Conservation (phyloP, 2,888 invertebrate genomes). For the Aphodius granarius region DNA sequence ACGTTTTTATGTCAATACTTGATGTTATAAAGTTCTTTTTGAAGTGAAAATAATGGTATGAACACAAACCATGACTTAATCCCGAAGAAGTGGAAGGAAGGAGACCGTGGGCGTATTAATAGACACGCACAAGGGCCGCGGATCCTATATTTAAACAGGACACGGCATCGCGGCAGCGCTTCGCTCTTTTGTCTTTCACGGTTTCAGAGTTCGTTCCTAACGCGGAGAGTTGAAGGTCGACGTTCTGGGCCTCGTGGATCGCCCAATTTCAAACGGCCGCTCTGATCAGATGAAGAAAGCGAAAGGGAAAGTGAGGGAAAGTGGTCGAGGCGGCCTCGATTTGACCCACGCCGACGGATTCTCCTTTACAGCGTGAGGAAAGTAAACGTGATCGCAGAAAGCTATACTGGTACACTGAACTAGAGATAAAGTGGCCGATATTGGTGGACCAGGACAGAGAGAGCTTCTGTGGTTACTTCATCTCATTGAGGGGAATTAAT, state of each 20-base stretch:
- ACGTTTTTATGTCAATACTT: too few relatives aligned
- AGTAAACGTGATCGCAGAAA: not conserved
- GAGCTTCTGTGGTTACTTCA: not conserved
- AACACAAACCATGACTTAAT: not conserved
- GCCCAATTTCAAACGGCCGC: not conserved
- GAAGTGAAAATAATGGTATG: too few relatives aligned
- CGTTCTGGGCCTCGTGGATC: slow-evolving; percentile 1
- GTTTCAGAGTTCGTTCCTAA: slow-evolving; percentile 24
- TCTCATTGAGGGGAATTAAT: not conserved
- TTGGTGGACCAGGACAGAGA: slow-evolving; percentile 1
- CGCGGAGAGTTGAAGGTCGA: slow-evolving; percentile 8
- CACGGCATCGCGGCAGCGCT: slow-evolving; percentile 33
- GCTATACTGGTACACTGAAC: slow-evolving; percentile 5
- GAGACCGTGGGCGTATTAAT: slow-evolving; percentile 36
- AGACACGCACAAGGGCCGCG: slow-evolving; percentile 29
- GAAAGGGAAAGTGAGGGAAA: slow-evolving; percentile 16
- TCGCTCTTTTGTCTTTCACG: slow-evolving; percentile 34
- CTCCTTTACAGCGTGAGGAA: not conserved
- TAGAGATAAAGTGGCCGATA: slow-evolving; percentile 9
- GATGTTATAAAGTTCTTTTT: too few relatives aligned
- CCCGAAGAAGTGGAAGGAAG: slow-evolving; percentile 14
- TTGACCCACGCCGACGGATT: not conserved
- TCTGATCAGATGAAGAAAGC: slow-evolving; percentile 10
- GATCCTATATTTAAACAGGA: slow-evolving; percentile 36
- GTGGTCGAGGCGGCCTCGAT: slow-evolving; percentile 15